phyloP scores from a whole-genome alignment of 2,113 vertebrate species.

The Urocolius indicus region DNA sequence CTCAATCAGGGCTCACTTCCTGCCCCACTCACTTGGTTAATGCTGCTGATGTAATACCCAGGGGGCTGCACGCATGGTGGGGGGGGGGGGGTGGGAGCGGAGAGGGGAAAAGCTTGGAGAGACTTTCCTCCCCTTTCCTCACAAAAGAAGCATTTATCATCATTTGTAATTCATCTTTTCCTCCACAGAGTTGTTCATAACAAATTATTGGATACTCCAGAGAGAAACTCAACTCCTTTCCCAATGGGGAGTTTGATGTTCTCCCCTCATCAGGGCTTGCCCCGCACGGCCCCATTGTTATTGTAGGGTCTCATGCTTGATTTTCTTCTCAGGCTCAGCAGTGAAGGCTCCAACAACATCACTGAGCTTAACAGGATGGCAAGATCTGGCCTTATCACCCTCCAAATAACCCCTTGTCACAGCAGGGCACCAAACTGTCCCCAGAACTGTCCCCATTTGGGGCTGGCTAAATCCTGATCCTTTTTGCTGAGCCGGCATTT shows the following conservation, averaged over 20 bases:
- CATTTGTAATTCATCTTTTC: not conserved
- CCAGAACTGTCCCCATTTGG: not conserved
- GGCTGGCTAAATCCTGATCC: not conserved
- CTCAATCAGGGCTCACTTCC: conserved; percentile 53
- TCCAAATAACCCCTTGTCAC: not conserved
- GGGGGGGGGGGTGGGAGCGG: not conserved
- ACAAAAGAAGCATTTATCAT: not conserved
- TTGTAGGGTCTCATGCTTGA: not conserved
- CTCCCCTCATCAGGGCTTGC: not conserved
- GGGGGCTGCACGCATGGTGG: not conserved
- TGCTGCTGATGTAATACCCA: conserved; percentile 66
- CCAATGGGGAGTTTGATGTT: not conserved
- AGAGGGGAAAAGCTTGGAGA: not conserved
- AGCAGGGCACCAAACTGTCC: not conserved
- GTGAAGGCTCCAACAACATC: not conserved
- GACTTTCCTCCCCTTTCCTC: not conserved
- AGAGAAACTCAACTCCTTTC: not conserved
- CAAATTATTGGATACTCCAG: not conserved
- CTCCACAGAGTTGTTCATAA: not conserved
- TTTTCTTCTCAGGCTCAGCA: not conserved
- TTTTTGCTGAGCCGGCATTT: not conserved
- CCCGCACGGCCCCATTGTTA: not conserved
- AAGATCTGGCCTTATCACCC: not conserved
- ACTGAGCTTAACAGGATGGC: not conserved
- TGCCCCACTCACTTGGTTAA: conserved; percentile 51